Conservation (phyloP, 2,888 invertebrate species). For the Lissonota sp. region DNA sequence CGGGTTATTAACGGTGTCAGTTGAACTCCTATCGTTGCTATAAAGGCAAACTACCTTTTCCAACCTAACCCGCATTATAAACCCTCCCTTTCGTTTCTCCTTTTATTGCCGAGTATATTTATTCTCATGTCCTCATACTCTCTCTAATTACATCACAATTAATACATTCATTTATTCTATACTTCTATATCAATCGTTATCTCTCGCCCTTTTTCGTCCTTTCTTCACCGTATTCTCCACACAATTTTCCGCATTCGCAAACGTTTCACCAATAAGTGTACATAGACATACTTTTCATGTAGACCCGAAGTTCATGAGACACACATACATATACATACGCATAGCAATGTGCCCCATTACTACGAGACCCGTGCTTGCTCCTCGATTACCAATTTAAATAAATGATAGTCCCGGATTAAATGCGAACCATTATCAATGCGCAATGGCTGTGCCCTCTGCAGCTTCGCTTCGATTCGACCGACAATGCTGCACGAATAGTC, state of each 20-base stretch:
- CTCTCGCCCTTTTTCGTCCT: neutral
- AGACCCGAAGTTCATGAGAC: neutral
- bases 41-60: conserved; percentile 53
- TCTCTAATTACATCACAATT: neutral
- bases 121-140: neutral
- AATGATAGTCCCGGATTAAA: conserved; percentile 78
- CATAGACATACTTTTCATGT: neutral
- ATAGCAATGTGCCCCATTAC: conserved; percentile 22
- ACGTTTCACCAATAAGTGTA: conserved; percentile 47
- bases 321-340: conserved; percentile 21
- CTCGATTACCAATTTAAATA: conserved; percentile 78
- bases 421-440: conserved; percentile 77
- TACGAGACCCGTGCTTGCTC: conserved; percentile 48
- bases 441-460: conserved; percentile 59
- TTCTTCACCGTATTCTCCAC: conserved; percentile 6
- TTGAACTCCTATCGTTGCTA: conserved; percentile 58
- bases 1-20: conserved; percentile 60
- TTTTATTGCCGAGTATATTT: too few species aligned
- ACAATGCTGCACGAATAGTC: conserved; percentile 21
- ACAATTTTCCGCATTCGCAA: conserved; percentile 39
- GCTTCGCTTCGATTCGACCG: conserved; percentile 13
- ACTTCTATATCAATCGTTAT: too few species aligned
- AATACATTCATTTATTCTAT: too few species aligned
- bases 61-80: conserved; percentile 19
- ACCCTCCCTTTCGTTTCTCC: neutral